Conservation (phyloP, 2,888 invertebrate genomes). For the Halocaridina rubra region DNA sequence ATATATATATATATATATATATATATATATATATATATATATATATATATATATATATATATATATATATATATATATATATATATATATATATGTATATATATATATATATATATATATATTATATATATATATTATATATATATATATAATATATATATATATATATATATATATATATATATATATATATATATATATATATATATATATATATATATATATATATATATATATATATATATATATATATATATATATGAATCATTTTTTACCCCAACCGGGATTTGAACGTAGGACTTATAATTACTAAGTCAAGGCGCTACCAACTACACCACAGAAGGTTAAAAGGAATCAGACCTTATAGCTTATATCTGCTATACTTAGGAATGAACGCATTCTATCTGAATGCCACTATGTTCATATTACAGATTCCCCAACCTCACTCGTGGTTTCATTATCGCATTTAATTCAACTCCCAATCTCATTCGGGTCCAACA, state of each 20-base stretch:
- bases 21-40: not conserved
- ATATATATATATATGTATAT: not conserved
- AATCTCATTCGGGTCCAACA: no score
- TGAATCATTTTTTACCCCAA: no score
- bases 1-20: not conserved
- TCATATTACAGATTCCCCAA: no score
- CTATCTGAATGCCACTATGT: no score
- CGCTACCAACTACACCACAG: no score
- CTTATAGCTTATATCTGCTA: no score
- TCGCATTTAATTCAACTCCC: no score
- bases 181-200: not conserved
- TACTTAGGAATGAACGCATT: no score
- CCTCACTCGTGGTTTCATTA: no score
- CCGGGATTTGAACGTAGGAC: no score
- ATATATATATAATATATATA: not conserved
- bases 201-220: not conserved
- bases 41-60: not conserved
- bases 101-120: not conserved
- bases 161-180: conserved; percentile 7
- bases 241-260: not conserved
- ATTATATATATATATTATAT: not conserved
- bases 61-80: not conserved
- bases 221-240: conserved; percentile 1
- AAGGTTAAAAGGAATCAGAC: no score
- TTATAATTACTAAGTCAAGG: no score